phyloP scores from a whole-genome alignment of 2,113 vertebrate species.

The Pseudonaja textilis region DNA sequence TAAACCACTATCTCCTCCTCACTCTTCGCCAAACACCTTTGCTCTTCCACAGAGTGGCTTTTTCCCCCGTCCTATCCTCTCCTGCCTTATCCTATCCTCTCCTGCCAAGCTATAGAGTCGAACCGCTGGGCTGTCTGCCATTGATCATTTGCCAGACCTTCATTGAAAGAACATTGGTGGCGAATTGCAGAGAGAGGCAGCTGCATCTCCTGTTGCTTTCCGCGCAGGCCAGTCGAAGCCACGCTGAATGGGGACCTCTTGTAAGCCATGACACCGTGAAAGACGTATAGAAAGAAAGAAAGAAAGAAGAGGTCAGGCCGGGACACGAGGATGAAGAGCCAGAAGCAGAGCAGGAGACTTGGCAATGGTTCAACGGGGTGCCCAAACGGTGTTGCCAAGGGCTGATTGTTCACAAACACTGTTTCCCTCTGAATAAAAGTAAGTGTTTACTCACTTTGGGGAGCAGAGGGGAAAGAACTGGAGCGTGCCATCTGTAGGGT shows the following conservation, averaged over 20 bases:
- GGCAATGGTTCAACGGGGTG: not conserved
- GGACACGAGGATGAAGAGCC: not conserved
- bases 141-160: not conserved
- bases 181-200: not conserved
- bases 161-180: not conserved
- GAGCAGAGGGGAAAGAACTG: not conserved
- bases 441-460: not conserved
- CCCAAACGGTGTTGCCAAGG: not conserved
- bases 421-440: not conserved
- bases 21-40: not conserved
- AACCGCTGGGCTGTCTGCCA: slow-evolving; percentile 17
- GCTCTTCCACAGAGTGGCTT: not conserved
- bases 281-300: not conserved
- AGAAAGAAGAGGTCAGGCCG: not conserved
- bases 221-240: not conserved
- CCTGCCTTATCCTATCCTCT: not conserved
- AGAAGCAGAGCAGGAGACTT: not conserved
- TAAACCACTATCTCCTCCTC: not conserved
- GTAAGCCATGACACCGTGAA: not conserved
- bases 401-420: not conserved
- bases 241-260: not conserved
- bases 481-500: not conserved
- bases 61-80: not conserved
- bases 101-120: not conserved
- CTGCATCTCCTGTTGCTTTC: not conserved